These are phyloP conservation scores for Gouania willdenowi DNA, from an alignment of 2,797 vertebrate genomes.

Conservation along the genomic window DNA sequence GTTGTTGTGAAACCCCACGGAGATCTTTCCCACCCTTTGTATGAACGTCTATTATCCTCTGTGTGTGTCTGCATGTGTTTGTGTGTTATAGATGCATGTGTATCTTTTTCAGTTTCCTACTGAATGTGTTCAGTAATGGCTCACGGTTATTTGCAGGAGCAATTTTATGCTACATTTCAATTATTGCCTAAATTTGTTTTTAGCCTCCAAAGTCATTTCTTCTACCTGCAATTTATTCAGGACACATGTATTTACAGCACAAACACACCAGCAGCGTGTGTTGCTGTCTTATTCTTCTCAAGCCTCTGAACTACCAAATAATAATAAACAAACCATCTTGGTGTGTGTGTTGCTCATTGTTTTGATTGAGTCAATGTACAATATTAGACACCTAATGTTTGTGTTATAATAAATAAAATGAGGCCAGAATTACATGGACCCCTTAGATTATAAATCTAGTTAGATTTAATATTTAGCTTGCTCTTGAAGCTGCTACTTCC, in stretches of 20 bases:
- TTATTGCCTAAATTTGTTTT: slow-evolving; percentile 97
- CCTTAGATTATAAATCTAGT: no score
- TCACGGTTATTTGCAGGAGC: slow-evolving; percentile 96
- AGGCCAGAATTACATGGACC: no score
- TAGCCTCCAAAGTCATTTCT: slow-evolving; percentile 84
- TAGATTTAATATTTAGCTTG: no score
- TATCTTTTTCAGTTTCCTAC: slow-evolving; percentile 68
- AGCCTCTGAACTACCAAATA: no score
- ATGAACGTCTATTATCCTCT: slow-evolving; percentile 12
- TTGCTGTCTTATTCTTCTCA: no score
- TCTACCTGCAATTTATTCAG: slow-evolving; percentile 84
- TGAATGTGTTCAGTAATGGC: slow-evolving; percentile 90
- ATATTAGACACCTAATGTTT: no score
- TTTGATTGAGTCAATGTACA: slow-evolving; percentile 32
- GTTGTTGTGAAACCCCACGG: slow-evolving; percentile 76
- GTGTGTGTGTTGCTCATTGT: slow-evolving; percentile 8
- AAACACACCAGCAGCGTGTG: slow-evolving; percentile 40
- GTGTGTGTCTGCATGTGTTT: slow-evolving; percentile 3
- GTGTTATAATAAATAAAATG: no score
- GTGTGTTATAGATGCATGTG: slow-evolving; percentile 29
- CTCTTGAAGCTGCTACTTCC: no score
- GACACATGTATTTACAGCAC: slow-evolving; percentile 79
- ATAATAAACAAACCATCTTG: slow-evolving; percentile 24
- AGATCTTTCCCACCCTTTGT: slow-evolving; percentile 68
- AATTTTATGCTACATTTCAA: slow-evolving; percentile 99